Base-by-base conservation (phyloP, 2,888 invertebrate genomes). In the Zhengitettix transpicula region DNA sequence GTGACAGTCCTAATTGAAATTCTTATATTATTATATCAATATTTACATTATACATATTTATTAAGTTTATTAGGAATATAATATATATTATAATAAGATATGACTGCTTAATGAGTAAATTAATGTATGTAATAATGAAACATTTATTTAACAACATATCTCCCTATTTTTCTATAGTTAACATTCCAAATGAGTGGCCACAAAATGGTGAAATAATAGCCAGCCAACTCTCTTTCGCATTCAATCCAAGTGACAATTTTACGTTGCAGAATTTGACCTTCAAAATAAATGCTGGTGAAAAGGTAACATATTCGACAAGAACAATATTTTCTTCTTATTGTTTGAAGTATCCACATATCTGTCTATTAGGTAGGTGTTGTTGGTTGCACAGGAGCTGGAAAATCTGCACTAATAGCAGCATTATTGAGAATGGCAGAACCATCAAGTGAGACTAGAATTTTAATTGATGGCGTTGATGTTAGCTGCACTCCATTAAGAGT, bases 361-460 rank as follows among this genome's bases (percentile, higher is more conserved):
- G 28, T 28, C 28, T 28, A 9, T 10, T 57, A 61, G 61, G 56
- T 61, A 44, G 61, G 61, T 28, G 56, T 61, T n/a, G 61, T 61
- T 1, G 61, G 61, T 8, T 52, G 61, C 40, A 44, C 58, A 9
- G 58, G 61, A 40, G 58, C 61, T 10, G 61, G 61, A 7, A 61
- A 61, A 16, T 58, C 58, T 28, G 58, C 58, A n/a, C 52, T 61
- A 17, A 17, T 58, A 5, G 58, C 56, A 42, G 58, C 61, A 8
- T 56, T 61, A 14, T 41, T 58, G 28, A 14, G 61, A 56, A 51
- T 61, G 42, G 53, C 55, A 17, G 57, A 59, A 28, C 52, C 57
- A 1, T 28, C 15, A 11, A 55, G 8, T 9, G 60, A 28, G 28
- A 28, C 3, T 7, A 28, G 28, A 28, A 28, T 28, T 28, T 28